Evolutionary conservation across 2,888 invertebrate genomes (phyloP).

Genomic region (Hetaerina titia): DNA sequence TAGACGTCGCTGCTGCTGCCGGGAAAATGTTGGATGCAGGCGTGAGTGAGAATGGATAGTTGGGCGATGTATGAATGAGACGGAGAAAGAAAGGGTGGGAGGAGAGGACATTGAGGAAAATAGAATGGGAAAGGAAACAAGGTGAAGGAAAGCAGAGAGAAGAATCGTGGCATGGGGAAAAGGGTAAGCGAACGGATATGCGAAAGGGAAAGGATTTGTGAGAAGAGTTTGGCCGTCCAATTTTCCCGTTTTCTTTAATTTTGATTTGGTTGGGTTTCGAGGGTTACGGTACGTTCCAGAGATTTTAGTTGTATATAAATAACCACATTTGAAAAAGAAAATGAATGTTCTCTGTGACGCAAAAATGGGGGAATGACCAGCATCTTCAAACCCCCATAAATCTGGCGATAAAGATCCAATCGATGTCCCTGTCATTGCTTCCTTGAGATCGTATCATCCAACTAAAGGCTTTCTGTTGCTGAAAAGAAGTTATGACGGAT

Average conservation of each 20-base stretch:
- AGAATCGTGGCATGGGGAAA: background rate
- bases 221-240: background rate
- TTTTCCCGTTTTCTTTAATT: background rate
- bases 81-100: constrained; percentile 36
- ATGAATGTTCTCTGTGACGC: too few relatives aligned
- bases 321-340: background rate
- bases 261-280: background rate
- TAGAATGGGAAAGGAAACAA: background rate
- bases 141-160: background rate
- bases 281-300: background rate
- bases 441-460: too few relatives aligned
- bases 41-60: constrained; percentile 30
- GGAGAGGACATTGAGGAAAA: background rate
- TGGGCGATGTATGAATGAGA: constrained; percentile 58
- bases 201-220: background rate
- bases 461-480: too few relatives aligned
- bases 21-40: background rate
- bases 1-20: background rate
- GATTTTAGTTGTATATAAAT: background rate
- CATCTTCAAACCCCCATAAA: too few relatives aligned
- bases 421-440: too few relatives aligned
- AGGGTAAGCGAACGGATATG: background rate
- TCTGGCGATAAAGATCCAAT: too few relatives aligned
- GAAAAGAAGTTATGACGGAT: too few relatives aligned
- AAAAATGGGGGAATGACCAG: too few relatives aligned